Evolutionary conservation across 2,113 vertebrate genomes (phyloP).

Genomic region (Cardinalis cardinalis): DNA sequence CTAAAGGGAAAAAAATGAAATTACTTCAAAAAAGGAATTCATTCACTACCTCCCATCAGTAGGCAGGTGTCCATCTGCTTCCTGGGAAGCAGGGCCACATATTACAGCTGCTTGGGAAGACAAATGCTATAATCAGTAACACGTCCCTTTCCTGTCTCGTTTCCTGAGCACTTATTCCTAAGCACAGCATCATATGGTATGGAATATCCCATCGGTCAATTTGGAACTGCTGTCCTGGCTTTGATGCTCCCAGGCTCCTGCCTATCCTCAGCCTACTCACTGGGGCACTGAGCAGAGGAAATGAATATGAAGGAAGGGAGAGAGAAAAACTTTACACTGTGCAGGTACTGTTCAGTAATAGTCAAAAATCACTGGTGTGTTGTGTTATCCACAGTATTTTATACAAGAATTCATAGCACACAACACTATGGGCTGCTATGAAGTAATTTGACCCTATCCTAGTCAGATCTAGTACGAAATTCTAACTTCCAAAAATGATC

Average conservation of each 20-base stretch:
- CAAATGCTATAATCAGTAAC: not conserved
- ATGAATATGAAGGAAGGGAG: not conserved
- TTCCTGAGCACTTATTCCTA: not conserved
- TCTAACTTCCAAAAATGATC: not conserved
- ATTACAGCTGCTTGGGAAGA: not conserved
- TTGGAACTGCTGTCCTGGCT: not conserved
- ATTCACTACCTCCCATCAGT: not conserved
- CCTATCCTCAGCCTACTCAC: not conserved
- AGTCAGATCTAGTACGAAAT: not conserved
- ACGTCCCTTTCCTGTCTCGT: not conserved
- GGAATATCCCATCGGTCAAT: not conserved
- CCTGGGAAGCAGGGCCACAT: not conserved
- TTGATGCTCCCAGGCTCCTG: not conserved
- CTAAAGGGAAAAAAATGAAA: not conserved
- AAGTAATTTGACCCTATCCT: not conserved
- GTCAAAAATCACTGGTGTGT: not conserved
- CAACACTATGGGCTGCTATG: not conserved
- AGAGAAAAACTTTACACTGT: not conserved
- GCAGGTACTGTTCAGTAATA: not conserved
- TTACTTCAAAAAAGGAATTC: not conserved
- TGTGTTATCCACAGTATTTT: not conserved
- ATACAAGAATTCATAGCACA: not conserved
- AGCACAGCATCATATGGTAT: not conserved
- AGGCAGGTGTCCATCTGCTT: not conserved
- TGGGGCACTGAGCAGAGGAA: fast-evolving